Evolutionary conservation across 2,113 vertebrate genomes (phyloP), one percentile per base, ranked within the genome.

Genomic region (Austrofundulus limnaeus): DNA sequence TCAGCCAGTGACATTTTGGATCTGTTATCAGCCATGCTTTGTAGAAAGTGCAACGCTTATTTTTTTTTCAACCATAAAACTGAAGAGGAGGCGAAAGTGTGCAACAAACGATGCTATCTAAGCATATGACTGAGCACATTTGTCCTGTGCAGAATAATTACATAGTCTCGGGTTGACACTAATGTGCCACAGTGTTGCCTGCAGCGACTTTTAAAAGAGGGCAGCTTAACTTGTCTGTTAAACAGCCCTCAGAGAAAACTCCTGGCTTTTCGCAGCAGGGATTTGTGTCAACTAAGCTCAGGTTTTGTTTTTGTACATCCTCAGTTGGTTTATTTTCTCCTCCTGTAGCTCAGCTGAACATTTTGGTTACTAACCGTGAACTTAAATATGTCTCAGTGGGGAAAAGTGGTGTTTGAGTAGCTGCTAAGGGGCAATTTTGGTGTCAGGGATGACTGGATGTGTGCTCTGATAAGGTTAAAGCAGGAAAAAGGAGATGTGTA

Each of bases 51-150:
- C 37, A 72, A 24, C 58, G 72, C 52, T 28, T 73, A 75, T 80
- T 38, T 34, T 34, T 34, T 34, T 34, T 34, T 34, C 1, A 34
- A 43, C 45, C 65, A 64, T 61, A 13, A 72, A 60, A 72, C 13
- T 45, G 49, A 49, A 71, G 53, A 69, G 65, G 66, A 55, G 56
- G 75, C 53, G 20, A 46, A 49, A 59, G 50, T 24, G 38, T 11
- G 63, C 58, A 46, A 50, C 55, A 66, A 65, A 19, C 46, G 81
- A 85, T 71, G 59, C 31, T 75, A 80, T 87, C 73, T 25, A 31
- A 74, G 53, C 25, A 50, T 49, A 74, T 84, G 79, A 80, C 78
- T 67, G 69, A 83, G 75, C 61, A 64, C 57, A 54, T 78, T 82
- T 77, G 66, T 78, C 63, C 39, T 69, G 57, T 11, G 8, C 72